Base-by-base conservation (phyloP, 2,113 vertebrate species). In the Promerops cafer region DNA sequence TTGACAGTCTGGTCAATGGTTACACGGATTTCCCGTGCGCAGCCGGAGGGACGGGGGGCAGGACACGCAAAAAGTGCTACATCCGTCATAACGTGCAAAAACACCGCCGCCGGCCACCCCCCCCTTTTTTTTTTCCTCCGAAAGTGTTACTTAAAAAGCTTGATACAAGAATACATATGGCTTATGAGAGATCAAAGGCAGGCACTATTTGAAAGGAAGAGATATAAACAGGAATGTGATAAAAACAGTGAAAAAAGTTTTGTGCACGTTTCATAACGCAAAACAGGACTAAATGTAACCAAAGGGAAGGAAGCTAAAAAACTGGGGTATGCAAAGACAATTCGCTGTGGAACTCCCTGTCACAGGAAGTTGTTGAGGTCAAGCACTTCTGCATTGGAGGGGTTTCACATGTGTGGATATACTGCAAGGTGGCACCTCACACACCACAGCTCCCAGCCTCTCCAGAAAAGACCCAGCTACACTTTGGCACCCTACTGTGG, bases 351-450 rank as follows among this genome's bases (percentile, higher is more conserved):
- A 92, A 83, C 83, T 93, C 93, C 52, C 90, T 75, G 85, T 91
- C 72, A 7, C 88, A 95, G 94, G 94, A 93, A 96, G 94, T 97
- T 92, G 93, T 92, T 95, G 94, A 88, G 96, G 94, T 93, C 93
- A 72, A 94, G 83, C 93, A 87, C 89, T 97, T 97, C 86, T 92
- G 92, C 93, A 54, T n/a, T 54, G 88, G 71, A 85, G 88, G 69
- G 83, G 77, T 85, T 77, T 83, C 42, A 54, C 50, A 17, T 57
- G 49, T 11, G 4, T n/a, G 83, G 74, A 72, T 72, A 23, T 37
- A 23, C 44, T 37, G 90, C 47, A 6, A 30, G 70, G 93, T 83
- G 75, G 71, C 85, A 85, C 49, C 70, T 89, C 26, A 2, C 57
- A 10, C 85, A 11, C 17, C 30, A 2, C 74, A 42, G n/a, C 74